These are phyloP conservation scores for Toxostoma redivivum DNA, from an alignment of 2,113 vertebrate genomes.

Conservation along the genomic window DNA sequence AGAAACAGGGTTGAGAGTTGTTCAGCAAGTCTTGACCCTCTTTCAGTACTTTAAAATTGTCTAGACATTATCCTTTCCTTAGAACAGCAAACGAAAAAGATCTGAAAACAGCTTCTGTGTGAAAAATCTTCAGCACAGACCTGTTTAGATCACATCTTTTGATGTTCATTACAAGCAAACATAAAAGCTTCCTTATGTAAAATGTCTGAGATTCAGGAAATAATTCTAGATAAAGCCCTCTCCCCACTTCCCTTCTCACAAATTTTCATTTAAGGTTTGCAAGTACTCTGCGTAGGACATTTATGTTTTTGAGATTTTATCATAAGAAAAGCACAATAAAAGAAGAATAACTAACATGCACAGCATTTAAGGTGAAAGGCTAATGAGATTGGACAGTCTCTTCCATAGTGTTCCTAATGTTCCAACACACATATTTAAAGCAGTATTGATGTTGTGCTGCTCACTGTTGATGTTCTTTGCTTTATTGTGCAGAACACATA, in stretches of 20 bases:
- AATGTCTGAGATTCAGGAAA: not conserved
- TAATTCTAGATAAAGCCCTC: not conserved
- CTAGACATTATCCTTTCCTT: not conserved
- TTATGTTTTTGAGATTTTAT: not conserved
- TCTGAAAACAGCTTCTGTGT: not conserved
- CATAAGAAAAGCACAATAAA: not conserved
- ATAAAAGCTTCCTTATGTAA: rapidly evolving
- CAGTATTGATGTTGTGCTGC: not conserved
- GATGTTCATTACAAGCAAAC: not conserved
- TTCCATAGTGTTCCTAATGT: not conserved
- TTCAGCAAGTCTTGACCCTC: not conserved
- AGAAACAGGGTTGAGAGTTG: not conserved
- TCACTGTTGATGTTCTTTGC: not conserved
- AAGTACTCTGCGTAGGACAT: not conserved
- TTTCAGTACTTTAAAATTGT: not conserved
- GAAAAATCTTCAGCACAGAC: not conserved
- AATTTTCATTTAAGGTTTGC: not conserved
- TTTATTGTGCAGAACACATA: not conserved
- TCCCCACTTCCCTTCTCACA: not conserved
- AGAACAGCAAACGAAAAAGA: not conserved
- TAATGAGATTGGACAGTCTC: not conserved
- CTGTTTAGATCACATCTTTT: not conserved
- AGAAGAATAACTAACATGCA: not conserved
- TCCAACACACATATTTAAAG: not conserved
- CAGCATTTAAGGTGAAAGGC: not conserved